These are phyloP conservation scores for Danio kyathit DNA, from an alignment of 2,797 vertebrate genomes.

Conservation along the genomic window DNA sequence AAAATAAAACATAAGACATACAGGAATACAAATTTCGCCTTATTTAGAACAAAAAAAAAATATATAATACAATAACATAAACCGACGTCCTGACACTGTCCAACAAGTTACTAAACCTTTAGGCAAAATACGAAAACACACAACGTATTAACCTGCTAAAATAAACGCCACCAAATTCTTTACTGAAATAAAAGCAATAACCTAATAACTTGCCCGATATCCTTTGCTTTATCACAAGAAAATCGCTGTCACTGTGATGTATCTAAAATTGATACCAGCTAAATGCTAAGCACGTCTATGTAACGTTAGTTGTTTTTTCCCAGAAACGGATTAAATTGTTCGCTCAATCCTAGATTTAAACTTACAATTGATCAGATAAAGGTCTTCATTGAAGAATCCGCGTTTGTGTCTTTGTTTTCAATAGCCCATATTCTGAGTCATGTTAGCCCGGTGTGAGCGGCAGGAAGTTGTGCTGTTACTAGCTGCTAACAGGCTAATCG, in stretches of 20 bases:
- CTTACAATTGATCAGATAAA: constrained; percentile 48
- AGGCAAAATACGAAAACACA: neutral
- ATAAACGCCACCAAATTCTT: neutral
- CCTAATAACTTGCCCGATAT: neutral
- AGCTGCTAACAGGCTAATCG: constrained; percentile 44
- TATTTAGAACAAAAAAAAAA: neutral
- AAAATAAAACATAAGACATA: neutral
- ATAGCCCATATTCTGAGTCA: neutral
- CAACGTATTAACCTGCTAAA: neutral
- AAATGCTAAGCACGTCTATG: constrained; percentile 30
- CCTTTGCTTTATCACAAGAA: neutral
- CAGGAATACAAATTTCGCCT: neutral
- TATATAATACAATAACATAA: neutral
- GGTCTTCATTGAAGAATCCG: neutral
- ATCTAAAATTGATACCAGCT: constrained; percentile 1
- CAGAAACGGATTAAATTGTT: neutral
- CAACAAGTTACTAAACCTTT: neutral
- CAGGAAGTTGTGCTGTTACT: constrained; percentile 17
- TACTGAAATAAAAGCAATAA: neutral
- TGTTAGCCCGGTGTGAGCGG: neutral
- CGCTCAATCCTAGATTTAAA: neutral
- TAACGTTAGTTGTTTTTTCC: neutral
- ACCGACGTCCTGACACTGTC: neutral
- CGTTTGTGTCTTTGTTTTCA: neutral
- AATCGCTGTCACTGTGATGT: neutral